Evolutionary conservation across 2,797 vertebrate genomes (phyloP), one percentile per base, ranked within the genome.

Genomic region (Apogon hyalosoma): DNA sequence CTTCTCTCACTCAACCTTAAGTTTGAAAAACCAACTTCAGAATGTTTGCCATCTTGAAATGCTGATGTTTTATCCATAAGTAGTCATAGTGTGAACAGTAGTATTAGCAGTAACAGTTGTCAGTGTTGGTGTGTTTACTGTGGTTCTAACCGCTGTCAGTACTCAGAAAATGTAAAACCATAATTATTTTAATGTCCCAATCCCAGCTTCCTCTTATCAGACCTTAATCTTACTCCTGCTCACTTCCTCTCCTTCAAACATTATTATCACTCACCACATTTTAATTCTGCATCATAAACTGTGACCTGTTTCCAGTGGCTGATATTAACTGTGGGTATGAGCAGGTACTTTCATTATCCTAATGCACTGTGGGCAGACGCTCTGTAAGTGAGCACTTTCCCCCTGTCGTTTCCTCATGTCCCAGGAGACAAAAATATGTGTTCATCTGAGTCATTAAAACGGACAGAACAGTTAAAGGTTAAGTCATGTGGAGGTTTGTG

Each of bases 341-440:
- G 85, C 87, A 88, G 85, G 83, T 88, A 84, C 58, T 82, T 65
- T 81, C 76, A 90, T 87, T 82, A 69, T 73, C 72, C 79, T 87
- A 85, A 89, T 88, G 87, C 77, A 83, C 73, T 43, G 38, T 4
- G 75, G 73, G 43, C 53, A 28, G 74, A 66, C 45, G 15, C 64
- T 56, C 45, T 71, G 59, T 36, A 57, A 75, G 57, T 4, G 13
- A 39, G 59, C 14, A 6, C 16, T 59, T 60, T 81, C 55, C 41
- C 51, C 24, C 67, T 13, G 55, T 65, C 66, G 19, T 79, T 72
- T 57, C 47, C 36, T 72, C n/a, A 56, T 80, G 68, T 80, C 79
- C 83, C 69, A 11, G 0, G 8, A 55, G 80, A 9, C 54, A 28
- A 66, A 72, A 70, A 74, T 57, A 58, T 18, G 77, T 16, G 8